Conservation (phyloP, 2,113 vertebrate genomes). For the Indicator indicator region DNA sequence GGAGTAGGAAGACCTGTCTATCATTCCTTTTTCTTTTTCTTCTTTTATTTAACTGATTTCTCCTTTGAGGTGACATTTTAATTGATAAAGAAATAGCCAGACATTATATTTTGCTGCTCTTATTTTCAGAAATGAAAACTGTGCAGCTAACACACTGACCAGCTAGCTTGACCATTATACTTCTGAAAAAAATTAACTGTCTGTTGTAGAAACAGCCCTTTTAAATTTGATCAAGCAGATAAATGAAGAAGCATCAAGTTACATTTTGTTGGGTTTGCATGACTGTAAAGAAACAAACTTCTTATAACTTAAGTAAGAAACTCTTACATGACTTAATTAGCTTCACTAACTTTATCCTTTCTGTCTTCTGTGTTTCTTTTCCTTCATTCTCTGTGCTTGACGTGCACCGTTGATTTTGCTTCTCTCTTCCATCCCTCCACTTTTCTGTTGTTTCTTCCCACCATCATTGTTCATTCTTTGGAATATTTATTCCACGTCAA, state of each 20-base stretch:
- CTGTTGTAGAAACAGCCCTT: not conserved
- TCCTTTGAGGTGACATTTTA: not conserved
- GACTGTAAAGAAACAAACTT: not conserved
- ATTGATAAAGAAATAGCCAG: not conserved
- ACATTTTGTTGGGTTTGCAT: not conserved
- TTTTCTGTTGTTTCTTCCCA: not conserved
- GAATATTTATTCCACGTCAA: not conserved
- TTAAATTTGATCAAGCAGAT: not conserved
- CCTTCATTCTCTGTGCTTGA: not conserved
- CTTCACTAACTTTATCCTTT: not conserved
- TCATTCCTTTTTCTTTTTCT: not conserved
- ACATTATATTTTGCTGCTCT: not conserved
- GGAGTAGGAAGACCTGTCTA: not conserved
- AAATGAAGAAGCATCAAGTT: not conserved
- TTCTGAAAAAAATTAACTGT: not conserved
- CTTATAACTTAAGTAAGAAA: not conserved
- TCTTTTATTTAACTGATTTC: not conserved
- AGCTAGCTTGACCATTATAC: not conserved
- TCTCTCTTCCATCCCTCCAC: not conserved
- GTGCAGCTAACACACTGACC: not conserved
- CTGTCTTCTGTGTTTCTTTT: not conserved
- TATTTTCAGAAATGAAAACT: not conserved
- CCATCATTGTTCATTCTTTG: not conserved
- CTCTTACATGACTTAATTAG: not conserved
- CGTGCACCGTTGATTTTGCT: not conserved